Conservation (phyloP, 2,797 vertebrate genomes). For the Danionella dracula region DNA sequence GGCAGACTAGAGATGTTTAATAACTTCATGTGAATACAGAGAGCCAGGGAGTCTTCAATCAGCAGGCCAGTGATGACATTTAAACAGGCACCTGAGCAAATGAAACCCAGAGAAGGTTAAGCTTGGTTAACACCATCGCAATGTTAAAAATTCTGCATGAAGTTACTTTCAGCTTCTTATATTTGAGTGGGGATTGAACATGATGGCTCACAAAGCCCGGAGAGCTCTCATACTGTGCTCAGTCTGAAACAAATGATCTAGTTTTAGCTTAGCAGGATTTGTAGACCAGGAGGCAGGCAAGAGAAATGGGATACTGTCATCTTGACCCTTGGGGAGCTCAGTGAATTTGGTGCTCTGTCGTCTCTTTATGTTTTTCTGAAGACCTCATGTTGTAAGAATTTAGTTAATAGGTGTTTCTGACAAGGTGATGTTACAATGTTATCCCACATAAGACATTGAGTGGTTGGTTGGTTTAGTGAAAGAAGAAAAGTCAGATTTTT, state of each 20-base stretch:
- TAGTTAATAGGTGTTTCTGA: conserved; percentile 1
- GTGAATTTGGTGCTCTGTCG: conserved; percentile 3
- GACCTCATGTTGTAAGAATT: not conserved
- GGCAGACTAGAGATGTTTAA: conserved; percentile 36
- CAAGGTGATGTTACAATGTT: not conserved
- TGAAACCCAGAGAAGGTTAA: conserved; percentile 42
- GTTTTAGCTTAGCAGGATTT: conserved; percentile 33
- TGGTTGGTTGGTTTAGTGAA: not conserved
- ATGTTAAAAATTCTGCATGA: conserved; percentile 33
- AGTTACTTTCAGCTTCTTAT: conserved; percentile 22
- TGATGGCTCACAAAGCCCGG: conserved; percentile 25
- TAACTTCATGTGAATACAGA: conserved; percentile 35
- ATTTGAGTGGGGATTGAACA: conserved; percentile 4
- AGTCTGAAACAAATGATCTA: conserved; percentile 20
- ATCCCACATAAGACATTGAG: not conserved
- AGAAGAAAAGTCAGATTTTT: not conserved
- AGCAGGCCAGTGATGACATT: conserved; percentile 37
- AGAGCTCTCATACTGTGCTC: conserved; percentile 19
- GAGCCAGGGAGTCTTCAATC: conserved; percentile 30
- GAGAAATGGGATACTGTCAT: conserved; percentile 19
- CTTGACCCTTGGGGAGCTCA: conserved; percentile 7
- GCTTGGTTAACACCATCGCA: conserved; percentile 32
- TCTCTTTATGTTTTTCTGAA: not conserved
- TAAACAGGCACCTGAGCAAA: conserved; percentile 44
- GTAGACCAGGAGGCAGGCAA: conserved; percentile 6